Evolutionary conservation across 1,140 invertebrate species (phyloP).

Genomic region (Linepithema humile): DNA sequence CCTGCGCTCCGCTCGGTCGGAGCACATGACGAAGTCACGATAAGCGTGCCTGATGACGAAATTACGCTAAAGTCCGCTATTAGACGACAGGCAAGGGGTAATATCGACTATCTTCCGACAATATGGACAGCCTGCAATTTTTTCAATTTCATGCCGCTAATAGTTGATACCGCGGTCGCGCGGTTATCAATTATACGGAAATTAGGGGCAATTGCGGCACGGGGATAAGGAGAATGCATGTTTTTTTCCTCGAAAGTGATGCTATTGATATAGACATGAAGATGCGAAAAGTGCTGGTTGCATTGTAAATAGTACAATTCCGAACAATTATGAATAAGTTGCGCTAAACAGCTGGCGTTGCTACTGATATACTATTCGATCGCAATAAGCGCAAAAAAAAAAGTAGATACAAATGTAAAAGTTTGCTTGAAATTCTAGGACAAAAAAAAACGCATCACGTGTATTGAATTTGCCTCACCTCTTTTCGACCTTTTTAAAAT

Average conservation of each 20-base stretch:
- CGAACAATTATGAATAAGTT: neutral
- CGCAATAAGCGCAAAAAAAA: no score
- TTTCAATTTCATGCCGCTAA: constrained; percentile 31
- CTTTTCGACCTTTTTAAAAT: no score
- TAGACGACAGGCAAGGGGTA: neutral
- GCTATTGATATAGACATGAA: neutral
- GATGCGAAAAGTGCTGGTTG: constrained; percentile 12
- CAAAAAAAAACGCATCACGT: no score
- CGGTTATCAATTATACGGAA: constrained; percentile 19
- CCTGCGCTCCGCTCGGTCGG: constrained; percentile 19
- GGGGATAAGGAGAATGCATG: neutral
- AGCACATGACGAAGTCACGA: constrained; percentile 69
- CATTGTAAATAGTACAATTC: constrained; percentile 14
- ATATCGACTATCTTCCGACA: constrained; percentile 19
- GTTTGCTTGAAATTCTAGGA: no score
- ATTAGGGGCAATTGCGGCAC: constrained; percentile 35
- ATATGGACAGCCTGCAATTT: constrained; percentile 59
- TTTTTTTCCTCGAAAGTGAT: neutral
- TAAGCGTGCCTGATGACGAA: constrained; percentile 60
- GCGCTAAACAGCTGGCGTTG: constrained; percentile 12
- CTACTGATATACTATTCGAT: neutral
- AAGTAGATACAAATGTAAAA: no score
- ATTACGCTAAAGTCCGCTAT: constrained; percentile 58
- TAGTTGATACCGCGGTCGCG: constrained; percentile 25
- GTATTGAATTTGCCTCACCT: no score